Evolutionary conservation across 2,113 vertebrate genomes (phyloP).

Genomic region (Microtus montanus): DNA sequence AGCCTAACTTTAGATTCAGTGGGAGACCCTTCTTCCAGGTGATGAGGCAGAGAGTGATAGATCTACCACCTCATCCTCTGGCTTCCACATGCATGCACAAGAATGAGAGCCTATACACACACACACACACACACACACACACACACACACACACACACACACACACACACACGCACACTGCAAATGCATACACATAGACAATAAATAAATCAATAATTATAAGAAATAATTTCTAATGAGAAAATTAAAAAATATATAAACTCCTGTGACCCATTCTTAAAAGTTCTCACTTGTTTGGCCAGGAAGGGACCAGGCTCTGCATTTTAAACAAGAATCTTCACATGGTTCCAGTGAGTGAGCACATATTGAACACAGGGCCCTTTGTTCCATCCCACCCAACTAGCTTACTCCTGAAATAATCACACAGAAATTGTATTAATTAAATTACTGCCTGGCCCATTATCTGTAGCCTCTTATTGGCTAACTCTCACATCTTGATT

Average conservation of each 20-base stretch:
- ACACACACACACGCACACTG: no score
- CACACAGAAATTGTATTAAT: no score
- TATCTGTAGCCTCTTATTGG: no score
- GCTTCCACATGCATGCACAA: no score
- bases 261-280: not conserved
- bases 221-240: not conserved
- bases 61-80: not conserved
- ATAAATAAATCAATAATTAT: not conserved
- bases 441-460: no score
- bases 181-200: not conserved
- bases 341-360: not conserved
- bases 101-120: no score
- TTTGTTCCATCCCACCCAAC: no score
- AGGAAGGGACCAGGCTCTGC: not conserved
- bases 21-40: not conserved
- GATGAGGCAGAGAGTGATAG: not conserved
- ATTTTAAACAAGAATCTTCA: not conserved
- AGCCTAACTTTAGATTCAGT: not conserved
- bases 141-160: no score
- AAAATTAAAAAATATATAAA: not conserved
- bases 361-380: not conserved
- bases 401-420: no score
- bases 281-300: not conserved
- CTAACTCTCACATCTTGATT: no score
- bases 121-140: no score